Evolutionary conservation across 2,797 vertebrate genomes (phyloP), one percentile per base, ranked within the genome.

Genomic region (Taeniopygia guttata): DNA sequence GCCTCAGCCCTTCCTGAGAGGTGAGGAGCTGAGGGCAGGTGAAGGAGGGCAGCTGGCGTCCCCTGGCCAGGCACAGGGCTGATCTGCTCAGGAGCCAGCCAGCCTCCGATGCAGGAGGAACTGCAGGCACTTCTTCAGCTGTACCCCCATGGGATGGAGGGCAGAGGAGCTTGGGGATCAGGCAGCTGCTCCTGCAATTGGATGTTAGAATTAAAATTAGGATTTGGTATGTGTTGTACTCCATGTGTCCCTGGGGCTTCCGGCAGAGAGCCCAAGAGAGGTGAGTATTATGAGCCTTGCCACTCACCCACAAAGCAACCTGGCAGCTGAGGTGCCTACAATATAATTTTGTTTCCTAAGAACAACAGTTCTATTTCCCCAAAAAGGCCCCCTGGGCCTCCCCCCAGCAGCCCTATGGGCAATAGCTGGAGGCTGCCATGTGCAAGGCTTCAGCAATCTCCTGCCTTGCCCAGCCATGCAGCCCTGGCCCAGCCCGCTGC

Each of bases 401-500:
- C 1, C 12, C 54, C 46, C 77, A 40, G 29, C 59, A 86, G 60
- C 42, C 25, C 43, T 38, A 26, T 0, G 0, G 22, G 23, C 9
- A 9, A 17, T 26, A 34, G 30, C 43, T 75, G 11, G 3, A 40
- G 43, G 43, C 52, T 78, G 32, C 56, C 13, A 5, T 0, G 0
- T 32, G 49, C 40, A 79, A 2, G 3, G 46, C 23, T 38, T 51
- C 32, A n/a, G 23, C 45, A 52, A 15, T 59, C 36, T 83, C 49
- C 69, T 73, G 42, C 75, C 63, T 72, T 14, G 11, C 70, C 49
- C 16, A 25, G 38, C 2, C 0, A 2, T 22, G 29, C 7, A 8
- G 8, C 9, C 22, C 23, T 54, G 62, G 32, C 45, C 25, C 0
- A 0, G 14, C 40, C 32, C 0, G 0, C n/a, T 26, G 10, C 55